Base-by-base conservation (phyloP, 2,888 invertebrate species). In the Laspeyria flexula region DNA sequence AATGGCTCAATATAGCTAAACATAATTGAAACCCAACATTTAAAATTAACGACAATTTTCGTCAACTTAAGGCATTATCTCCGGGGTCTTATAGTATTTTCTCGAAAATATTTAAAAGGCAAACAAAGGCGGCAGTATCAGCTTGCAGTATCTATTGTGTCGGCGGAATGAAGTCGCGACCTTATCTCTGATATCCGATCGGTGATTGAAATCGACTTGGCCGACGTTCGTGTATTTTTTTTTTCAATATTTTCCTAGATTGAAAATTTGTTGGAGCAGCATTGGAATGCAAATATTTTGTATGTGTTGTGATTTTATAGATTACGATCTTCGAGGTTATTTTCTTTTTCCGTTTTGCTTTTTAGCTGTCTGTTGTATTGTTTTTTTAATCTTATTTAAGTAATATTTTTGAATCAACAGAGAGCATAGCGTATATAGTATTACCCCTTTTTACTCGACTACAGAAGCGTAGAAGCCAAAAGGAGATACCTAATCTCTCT, bases 81-180 rank as follows among this genome's bases (percentile, higher is more conserved):
- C 40, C 4, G 11, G 41, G 16, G 34, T 23, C 13, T 40, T 39
- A 42, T 35, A 53, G 52, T 63, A 55, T 53, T 46, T 43, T 33
- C 49, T 46, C 18, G 34, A 58, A 53, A 68, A 68, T 68, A 60
- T 71, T 68, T 70, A 65, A 64, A 68, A 58, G 35, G 53, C 71
- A 63, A 65, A 71, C 69, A 71, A 71, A 63, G 57, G 45, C 50
- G 51, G 35, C 43, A 21, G 48, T 57, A 61, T 65, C 65, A 57
- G 55, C 50, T 71, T 61, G 56, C 60, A 64, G 59, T 63, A 63
- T 56, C 71, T 57, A 65, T 72, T 72, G 71, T 71, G 65, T 47
- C 37, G 37, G 9, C 52, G 50, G 64, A 69, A 68, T 60, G 69
- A 69, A 63, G 64, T 65, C 60, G 49, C 63, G 58, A 58, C 60